Base-by-base conservation (phyloP, 2,113 vertebrate species). In the Typhlomys cinereus region DNA sequence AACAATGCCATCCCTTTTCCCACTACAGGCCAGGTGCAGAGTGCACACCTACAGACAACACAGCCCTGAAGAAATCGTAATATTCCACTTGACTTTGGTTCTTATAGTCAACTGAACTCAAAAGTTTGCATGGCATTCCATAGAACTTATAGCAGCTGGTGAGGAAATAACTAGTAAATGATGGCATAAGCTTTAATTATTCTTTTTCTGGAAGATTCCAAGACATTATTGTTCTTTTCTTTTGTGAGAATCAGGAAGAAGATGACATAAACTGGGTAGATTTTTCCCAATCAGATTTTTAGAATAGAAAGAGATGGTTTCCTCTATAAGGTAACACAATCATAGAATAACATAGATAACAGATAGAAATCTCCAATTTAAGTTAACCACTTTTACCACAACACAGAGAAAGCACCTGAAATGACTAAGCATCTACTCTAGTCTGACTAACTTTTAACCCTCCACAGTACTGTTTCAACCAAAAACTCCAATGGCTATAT, bases 261-360 rank as follows among this genome's bases (percentile, higher is more conserved):
- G 21, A 25, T 66, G 52, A 23, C 46, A 57, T 17, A 85, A 89
- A 70, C 39, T 44, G 27, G 25, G n/a, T 21, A 34, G n/a, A 84
- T 29, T 88, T 54, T 88, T 94, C 74, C 20, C 14, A 64, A 76
- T 5, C 70, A 62, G 39, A n/a, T 79, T 92, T 87, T 74, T 73
- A 41, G 44, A 44, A 59, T n/a, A 21, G 69, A 92, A 82, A 39
- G 39, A 85, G 48, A n/a, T 59, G 41, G 21, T 17, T 71, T 25
- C 52, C 39, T 87, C 36, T 74, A 73, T 36, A 80, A 75, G n/a
- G n/a, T n/a, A n/a, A n/a, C n/a, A n/a, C n/a, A n/a, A n/a, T n/a
- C n/a, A n/a, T n/a, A n/a, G n/a, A n/a, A n/a, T n/a, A n/a, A n/a
- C n/a, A n/a, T n/a, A n/a, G n/a, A n/a, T n/a, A n/a, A 70, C 84